A percentile compares a stretch with the other conserved stretches of the same genome.
phyloP scores from a whole-genome alignment of 1,140 invertebrate genomes.

The Diuraphis noxia region DNA sequence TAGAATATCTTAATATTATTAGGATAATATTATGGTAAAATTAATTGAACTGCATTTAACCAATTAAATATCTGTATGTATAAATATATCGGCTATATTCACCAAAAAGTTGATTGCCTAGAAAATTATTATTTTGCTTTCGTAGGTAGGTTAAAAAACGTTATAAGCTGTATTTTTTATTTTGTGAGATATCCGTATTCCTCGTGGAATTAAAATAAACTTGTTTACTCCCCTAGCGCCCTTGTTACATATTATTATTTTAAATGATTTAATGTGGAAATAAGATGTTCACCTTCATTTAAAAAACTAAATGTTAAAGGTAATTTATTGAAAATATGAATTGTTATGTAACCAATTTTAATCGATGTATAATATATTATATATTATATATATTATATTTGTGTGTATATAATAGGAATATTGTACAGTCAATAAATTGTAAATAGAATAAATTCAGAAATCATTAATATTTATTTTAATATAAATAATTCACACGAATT shows the following conservation, averaged over 20 bases:
- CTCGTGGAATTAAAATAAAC: neutral
- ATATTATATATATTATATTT: too few species aligned
- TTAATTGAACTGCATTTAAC: neutral
- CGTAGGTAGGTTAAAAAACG: too few species aligned
- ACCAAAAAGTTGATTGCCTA: constrained; percentile 15
- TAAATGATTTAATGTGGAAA: neutral
- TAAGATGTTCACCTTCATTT: neutral
- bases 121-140: neutral
- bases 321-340: constrained; percentile 3
- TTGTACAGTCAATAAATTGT: neutral
- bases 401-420: too few species aligned
- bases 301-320: constrained; percentile 7
- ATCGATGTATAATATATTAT: neutral
- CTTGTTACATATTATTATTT: neutral
- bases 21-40: neutral
- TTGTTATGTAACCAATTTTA: neutral
- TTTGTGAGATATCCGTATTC: neutral
- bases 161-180: neutral
- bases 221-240: neutral
- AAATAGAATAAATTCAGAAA: neutral
- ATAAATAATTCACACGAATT: neutral
- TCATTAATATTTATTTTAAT: neutral
- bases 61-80: neutral
- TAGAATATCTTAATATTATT: neutral
- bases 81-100: neutral